Percentiles rank a stretch among this genome's conserved stretches.
Evolutionary conservation across 2,888 invertebrate genomes (phyloP).

Genomic region (Metacarcinus magister): DNA sequence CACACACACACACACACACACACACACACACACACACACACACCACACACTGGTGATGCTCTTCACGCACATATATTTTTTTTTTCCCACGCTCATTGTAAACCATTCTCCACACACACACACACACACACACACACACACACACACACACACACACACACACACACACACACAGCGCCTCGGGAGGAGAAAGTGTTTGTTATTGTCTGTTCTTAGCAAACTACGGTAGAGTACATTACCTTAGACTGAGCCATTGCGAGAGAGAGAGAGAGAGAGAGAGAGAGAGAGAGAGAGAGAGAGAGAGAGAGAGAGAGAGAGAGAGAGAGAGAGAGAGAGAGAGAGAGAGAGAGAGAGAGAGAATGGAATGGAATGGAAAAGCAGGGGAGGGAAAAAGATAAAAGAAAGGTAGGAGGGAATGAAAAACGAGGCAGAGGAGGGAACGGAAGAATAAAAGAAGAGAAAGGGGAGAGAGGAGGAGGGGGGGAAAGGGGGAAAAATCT

Average conservation of each 20-base stretch:
- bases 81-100: no score
- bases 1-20: constrained; percentile 26
- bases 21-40: constrained; percentile 26
- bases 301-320: neutral
- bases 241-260: constrained; percentile 2
- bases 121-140: constrained; percentile 55
- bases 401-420: neutral
- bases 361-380: neutral
- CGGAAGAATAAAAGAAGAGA: neutral
- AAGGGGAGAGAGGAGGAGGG: neutral
- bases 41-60: neutral
- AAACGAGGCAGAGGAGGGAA: neutral
- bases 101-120: no score
- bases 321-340: neutral
- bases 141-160: constrained; percentile 67
- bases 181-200: constrained; percentile 2
- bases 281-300: neutral
- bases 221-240: neutral
- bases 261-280: constrained; percentile 32
- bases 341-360: neutral
- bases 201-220: neutral
- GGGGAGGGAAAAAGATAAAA: neutral
- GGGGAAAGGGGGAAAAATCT: neutral
- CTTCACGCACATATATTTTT: neutral
- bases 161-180: constrained; percentile 53